These are phyloP conservation scores for Sakesphorus luctuosus DNA, from an alignment of 2,113 vertebrate species.

Conservation along the genomic window DNA sequence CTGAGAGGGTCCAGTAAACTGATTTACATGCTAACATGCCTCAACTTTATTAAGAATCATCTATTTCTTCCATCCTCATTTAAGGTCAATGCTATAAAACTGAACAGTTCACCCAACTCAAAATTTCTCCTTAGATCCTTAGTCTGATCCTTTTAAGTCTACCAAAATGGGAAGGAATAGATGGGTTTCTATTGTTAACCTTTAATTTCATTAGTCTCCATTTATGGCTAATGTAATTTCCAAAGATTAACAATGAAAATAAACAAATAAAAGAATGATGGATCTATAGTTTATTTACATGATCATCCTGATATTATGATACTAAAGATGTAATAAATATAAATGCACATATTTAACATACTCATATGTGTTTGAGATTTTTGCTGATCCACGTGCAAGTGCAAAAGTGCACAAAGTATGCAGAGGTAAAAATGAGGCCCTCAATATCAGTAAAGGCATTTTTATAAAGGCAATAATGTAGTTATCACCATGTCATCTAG, in stretches of 20 bases:
- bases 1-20: background rate
- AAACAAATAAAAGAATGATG: background rate
- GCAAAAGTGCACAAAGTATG: background rate
- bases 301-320: background rate
- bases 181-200: background rate
- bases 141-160: background rate
- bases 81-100: background rate
- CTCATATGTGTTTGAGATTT: background rate
- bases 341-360: background rate
- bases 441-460: background rate
- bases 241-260: background rate
- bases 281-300: background rate
- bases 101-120: rapidly evolving
- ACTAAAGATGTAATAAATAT: background rate
- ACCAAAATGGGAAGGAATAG: rapidly evolving
- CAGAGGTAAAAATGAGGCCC: background rate
- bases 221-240: background rate
- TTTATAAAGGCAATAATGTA: constrained; percentile 44
- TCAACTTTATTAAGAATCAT: background rate
- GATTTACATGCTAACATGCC: rapidly evolving
- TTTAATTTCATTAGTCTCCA: background rate
- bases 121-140: background rate
- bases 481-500: constrained; percentile 17
- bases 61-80: background rate
- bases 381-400: background rate